Conservation (phyloP, 1,140 invertebrate genomes). For the Zaprionus ghesquierei region DNA sequence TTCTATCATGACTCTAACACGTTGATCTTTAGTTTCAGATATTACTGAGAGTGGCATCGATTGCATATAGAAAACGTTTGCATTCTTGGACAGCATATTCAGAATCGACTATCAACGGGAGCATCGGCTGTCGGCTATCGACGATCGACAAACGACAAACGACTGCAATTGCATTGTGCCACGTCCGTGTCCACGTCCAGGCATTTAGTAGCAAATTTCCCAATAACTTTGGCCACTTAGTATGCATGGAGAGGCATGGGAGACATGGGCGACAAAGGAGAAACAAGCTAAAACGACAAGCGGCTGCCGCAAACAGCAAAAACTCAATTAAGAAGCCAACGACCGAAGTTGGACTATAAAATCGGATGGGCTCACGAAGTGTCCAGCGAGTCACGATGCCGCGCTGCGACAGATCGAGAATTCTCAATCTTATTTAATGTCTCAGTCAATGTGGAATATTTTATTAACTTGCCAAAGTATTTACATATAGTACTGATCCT, state of each 20-base stretch:
- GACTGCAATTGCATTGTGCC: constrained; percentile 26
- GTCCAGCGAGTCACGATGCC: constrained; percentile 32
- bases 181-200: constrained; percentile 26
- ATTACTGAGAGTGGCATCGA: background rate
- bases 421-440: constrained; percentile 13
- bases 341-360: constrained; percentile 42
- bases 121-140: too few relatives aligned
- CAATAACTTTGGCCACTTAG: constrained; percentile 36
- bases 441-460: background rate
- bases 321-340: constrained; percentile 44
- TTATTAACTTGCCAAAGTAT: background rate
- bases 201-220: constrained; percentile 31
- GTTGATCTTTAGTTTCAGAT: background rate
- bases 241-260: constrained; percentile 23
- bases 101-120: constrained; percentile 16
- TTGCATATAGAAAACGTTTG: background rate
- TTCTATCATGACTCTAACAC: background rate
- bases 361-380: constrained; percentile 46
- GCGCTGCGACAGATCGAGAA: constrained; percentile 12
- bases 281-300: background rate
- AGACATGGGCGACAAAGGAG: background rate
- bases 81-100: background rate
- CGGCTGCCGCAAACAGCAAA: background rate
- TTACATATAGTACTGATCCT: background rate
- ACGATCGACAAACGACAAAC: constrained; percentile 2